phyloP scores from a whole-genome alignment of 2,888 invertebrate species.

The Ypsolopha sequella region DNA sequence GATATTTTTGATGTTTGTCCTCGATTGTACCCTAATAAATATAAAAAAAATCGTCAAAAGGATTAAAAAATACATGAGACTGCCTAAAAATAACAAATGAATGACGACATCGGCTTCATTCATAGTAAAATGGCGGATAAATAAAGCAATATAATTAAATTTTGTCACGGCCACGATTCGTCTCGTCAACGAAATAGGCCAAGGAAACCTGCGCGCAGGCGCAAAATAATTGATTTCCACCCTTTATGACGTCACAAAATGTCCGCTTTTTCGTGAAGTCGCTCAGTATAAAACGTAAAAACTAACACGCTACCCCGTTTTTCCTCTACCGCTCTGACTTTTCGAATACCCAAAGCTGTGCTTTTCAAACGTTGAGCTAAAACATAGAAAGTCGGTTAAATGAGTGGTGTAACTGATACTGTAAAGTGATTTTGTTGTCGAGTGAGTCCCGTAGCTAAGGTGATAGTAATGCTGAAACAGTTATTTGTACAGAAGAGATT shows the following conservation, averaged over 20 bases:
- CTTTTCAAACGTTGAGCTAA: neutral
- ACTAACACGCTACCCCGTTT: slow-evolving; percentile 13
- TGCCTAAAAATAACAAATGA: slow-evolving; percentile 48
- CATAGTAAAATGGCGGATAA: slow-evolving; percentile 44
- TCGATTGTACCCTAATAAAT: no score
- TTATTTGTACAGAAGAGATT: slow-evolving; percentile 29
- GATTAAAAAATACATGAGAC: no score
- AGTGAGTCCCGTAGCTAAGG: slow-evolving; percentile 17
- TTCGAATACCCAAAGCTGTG: neutral
- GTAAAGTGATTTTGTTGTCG: slow-evolving; percentile 27
- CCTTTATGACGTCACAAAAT: slow-evolving; percentile 60
- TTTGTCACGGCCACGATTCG: slow-evolving; percentile 35
- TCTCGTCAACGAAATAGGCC: slow-evolving; percentile 35
- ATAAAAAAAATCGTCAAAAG: no score
- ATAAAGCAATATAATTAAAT: slow-evolving; percentile 35
- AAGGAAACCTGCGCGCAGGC: slow-evolving; percentile 56
- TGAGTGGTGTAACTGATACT: slow-evolving; percentile 6
- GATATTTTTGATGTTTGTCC: no score
- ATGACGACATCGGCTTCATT: slow-evolving; percentile 48
- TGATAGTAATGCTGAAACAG: slow-evolving; percentile 36
- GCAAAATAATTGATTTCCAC: slow-evolving; percentile 50
- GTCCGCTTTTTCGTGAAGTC: slow-evolving; percentile 27
- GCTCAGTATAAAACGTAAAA: slow-evolving; percentile 51
- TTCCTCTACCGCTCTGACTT: neutral
- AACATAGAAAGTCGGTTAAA: slow-evolving; percentile 22